Base-by-base conservation (phyloP, 2,797 vertebrate genomes). In the Characodon lateralis region DNA sequence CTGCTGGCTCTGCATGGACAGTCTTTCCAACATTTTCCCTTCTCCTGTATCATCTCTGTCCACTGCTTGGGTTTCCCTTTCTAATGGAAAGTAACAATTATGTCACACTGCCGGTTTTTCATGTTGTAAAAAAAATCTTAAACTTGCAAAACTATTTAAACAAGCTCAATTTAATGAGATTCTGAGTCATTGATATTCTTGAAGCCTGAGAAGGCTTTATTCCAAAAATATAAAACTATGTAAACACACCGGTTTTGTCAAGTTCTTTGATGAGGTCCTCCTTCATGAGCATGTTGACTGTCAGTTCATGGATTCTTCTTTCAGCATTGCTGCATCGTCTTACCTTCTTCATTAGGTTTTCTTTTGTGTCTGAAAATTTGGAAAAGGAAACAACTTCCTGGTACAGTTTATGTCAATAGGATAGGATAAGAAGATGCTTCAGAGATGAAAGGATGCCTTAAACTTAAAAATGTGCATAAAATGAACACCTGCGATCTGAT, bases 211-310 rank as follows among this genome's bases (percentile, higher is more conserved):
- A 65, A 41, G 10, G 6, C 10, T 68, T 43, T 13, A n/a, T 46
- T 46, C 12, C 41, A 68, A 46, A 68, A n/a, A 35, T 26, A 50
- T 18, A 72, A 26, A 59, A 50, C 63, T 4, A 53, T 43, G 31
- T 39, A 56, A 69, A 75, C 83, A 91, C 93, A 98, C 97, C 96
- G 90, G 96, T 98, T 95, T 95, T 96, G 80, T 96, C 88, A 79
- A 98, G 92, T 69, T 97, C 96, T 93, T 95, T 96, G 85, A 97
- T 96, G 65, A 98, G 96, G 78, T 96, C 95, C 87, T 97, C 96
- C 85, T 97, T 98, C 94, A 96, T 95, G 84, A 84, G 93, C 87
- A 98, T 97, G 86, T 94, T 96, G 90, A 97, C 88, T n/a, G 94
- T 93, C 86, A 98, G 95, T 84, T 96, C 96, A 82, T 91, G 95